Base-by-base conservation (phyloP, 2,888 invertebrate species). In the Liopterus haemorrhoidalis region DNA sequence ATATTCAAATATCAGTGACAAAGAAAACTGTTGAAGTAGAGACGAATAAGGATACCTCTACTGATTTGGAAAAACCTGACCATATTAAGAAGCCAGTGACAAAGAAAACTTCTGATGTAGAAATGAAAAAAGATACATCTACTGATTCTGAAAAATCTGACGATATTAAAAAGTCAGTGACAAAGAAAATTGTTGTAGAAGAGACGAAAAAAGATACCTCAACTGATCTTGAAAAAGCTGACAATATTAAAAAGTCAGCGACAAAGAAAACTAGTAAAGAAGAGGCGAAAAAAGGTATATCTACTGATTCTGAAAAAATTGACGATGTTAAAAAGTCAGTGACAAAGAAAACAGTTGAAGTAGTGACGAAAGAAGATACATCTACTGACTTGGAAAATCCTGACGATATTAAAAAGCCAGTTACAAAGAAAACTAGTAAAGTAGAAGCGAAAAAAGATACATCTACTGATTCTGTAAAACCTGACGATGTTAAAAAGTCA, bases 341-440 rank as follows among this genome's bases (percentile, higher is more conserved):
- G 28, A 28, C 28, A 15, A 28, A 14, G 15, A 28, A n/a, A 28
- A 28, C 6, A 11, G 11, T n/a, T n/a, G n/a, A 4, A 28, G 15
- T n/a, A 28, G 12, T 4, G 28, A 6, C 15, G 28, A 28, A 4
- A 28, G 5, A 8, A 28, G 28, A 28, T 14, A 28, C 12, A 28
- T 9, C 28, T 14, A 28, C 6, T 14, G 11, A 3, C 9, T 12
- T 14, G 12, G 1, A 8, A 14, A 14, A 12, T 28, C 6, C 9
- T 22, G 22, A 36, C 15, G 9, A 5, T 36, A 22, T 5, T 11
- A 18, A n/a, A 35, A 35, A 35, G 11, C 9, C 11, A 36, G 22
- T 5, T 11, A 15, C 11, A 36, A 36, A 9, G 20, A 2, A 8
- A 22, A 5, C 9, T 12, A 22, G 4, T 36, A 36, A 22, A 36